phyloP scores from a whole-genome alignment of 1,140 invertebrate species.

The Drosophila kohkoa region DNA sequence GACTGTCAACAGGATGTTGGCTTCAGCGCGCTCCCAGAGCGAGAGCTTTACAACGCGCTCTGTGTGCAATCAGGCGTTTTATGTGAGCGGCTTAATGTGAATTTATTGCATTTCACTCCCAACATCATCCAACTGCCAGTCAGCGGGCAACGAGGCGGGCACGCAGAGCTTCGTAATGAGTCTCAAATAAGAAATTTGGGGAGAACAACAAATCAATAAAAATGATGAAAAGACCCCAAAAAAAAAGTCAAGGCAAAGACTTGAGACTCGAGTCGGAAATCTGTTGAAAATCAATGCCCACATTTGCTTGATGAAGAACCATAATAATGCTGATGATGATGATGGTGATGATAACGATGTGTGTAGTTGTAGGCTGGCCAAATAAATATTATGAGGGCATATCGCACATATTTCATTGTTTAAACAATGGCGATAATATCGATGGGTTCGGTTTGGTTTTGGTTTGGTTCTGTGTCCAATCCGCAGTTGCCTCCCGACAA shows the following conservation, averaged over 20 bases:
- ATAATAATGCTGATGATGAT: conserved; percentile 34
- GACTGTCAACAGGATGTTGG: conserved; percentile 80
- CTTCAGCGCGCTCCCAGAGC: conserved; percentile 66
- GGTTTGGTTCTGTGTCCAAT: conserved; percentile 3
- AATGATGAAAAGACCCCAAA: not conserved
- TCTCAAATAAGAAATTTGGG: conserved; percentile 33
- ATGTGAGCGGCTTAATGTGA: conserved; percentile 81
- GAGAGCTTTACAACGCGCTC: conserved; percentile 35
- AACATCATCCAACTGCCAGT: conserved; percentile 4
- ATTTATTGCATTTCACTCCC: conserved; percentile 76
- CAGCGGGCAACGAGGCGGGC: not conserved
- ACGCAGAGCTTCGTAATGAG: conserved; percentile 56
- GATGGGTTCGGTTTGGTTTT: conserved; percentile 35
- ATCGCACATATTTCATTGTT: conserved; percentile 67
- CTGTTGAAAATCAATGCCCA: conserved; percentile 50
- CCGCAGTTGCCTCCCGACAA: conserved; percentile 30
- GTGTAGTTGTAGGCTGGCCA: conserved; percentile 60
- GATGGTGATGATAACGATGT: conserved; percentile 23
- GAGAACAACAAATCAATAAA: conserved; percentile 61
- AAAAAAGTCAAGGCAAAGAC: conserved; percentile 19
- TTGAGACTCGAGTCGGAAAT: conserved; percentile 7
- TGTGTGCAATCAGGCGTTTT: conserved; percentile 80
- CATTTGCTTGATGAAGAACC: conserved; percentile 40
- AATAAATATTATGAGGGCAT: conserved; percentile 79
- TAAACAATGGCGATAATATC: conserved; percentile 58